phyloP scores from a whole-genome alignment of 2,797 vertebrate species.

The Darevskia mixta region DNA sequence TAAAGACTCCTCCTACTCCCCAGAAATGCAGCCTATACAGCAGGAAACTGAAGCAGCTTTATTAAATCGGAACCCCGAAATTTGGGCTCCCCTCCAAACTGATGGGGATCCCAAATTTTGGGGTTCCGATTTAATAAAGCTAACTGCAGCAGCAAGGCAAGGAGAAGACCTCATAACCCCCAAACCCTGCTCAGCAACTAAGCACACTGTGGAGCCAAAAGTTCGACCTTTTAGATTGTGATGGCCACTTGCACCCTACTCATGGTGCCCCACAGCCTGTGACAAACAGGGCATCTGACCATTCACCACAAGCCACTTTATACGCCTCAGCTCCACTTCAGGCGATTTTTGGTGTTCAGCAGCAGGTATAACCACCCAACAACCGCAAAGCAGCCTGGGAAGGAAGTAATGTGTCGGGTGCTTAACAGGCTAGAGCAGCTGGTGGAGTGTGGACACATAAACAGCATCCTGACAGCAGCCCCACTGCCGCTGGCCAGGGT shows the following conservation, averaged over 20 bases:
- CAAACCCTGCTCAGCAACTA: not conserved
- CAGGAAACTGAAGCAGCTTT: not conserved
- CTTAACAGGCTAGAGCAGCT: not conserved
- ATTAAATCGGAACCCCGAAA: too few species aligned
- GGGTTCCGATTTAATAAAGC: too few species aligned
- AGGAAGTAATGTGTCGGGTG: not conserved
- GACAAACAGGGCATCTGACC: not conserved
- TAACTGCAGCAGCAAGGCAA: not conserved
- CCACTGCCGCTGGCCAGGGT: not conserved
- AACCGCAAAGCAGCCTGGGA: not conserved
- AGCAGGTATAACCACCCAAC: not conserved
- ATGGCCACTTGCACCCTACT: too few species aligned
- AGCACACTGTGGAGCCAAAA: not conserved
- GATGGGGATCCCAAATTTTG: too few species aligned
- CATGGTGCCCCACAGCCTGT: not conserved
- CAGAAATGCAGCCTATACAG: not conserved
- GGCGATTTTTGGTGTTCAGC: not conserved
- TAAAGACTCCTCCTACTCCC: not conserved
- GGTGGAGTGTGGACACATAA: too few species aligned
- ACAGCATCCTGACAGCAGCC: not conserved
- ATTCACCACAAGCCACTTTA: not conserved
- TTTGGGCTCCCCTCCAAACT: too few species aligned
- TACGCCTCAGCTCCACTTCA: too few species aligned
- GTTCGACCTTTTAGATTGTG: not conserved
- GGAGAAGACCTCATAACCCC: not conserved